A percentile compares a stretch with the other conserved stretches of the same genome.
Conservation (phyloP, 1,140 invertebrate species). For the Batillaria attramentaria region DNA sequence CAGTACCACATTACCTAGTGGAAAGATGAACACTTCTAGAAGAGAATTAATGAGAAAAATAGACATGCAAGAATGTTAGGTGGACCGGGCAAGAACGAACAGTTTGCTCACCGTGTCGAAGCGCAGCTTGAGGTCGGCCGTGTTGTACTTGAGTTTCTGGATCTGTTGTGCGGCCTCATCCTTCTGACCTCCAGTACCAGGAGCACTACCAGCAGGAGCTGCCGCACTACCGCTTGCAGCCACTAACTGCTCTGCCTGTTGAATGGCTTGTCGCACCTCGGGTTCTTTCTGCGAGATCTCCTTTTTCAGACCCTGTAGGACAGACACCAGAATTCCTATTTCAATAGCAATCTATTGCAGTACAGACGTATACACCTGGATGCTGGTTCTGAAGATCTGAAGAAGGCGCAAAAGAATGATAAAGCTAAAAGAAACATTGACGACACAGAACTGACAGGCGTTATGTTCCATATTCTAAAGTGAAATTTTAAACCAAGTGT, state of each 20-base stretch:
- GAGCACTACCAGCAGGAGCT: slow-evolving; percentile 10
- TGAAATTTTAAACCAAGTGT: too few relatives aligned
- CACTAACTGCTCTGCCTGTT: slow-evolving; percentile 78
- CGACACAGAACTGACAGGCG: too few relatives aligned
- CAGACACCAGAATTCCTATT: background rate
- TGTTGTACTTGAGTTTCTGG: slow-evolving; percentile 65
- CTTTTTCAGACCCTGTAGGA: slow-evolving; percentile 51
- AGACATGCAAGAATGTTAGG: too few relatives aligned
- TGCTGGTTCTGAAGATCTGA: too few relatives aligned
- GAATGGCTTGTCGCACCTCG: slow-evolving; percentile 49
- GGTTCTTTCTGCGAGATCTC: slow-evolving; percentile 51
- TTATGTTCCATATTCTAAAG: too few relatives aligned
- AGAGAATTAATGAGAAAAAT: background rate
- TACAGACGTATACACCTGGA: too few relatives aligned
- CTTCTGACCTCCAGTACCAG: slow-evolving; percentile 51
- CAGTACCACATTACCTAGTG: too few relatives aligned
- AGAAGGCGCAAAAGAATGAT: background rate
- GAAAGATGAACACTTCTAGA: too few relatives aligned
- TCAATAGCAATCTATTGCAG: background rate
- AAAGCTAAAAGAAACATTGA: background rate
- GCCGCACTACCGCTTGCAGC: slow-evolving; percentile 40
- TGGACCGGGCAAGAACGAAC: background rate
- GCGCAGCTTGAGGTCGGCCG: slow-evolving; percentile 65
- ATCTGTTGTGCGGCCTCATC: slow-evolving; percentile 62
- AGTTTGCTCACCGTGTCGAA: slow-evolving; percentile 62